Evolutionary conservation across 2,797 vertebrate species (phyloP).

Genomic region (Alauda arvensis): DNA sequence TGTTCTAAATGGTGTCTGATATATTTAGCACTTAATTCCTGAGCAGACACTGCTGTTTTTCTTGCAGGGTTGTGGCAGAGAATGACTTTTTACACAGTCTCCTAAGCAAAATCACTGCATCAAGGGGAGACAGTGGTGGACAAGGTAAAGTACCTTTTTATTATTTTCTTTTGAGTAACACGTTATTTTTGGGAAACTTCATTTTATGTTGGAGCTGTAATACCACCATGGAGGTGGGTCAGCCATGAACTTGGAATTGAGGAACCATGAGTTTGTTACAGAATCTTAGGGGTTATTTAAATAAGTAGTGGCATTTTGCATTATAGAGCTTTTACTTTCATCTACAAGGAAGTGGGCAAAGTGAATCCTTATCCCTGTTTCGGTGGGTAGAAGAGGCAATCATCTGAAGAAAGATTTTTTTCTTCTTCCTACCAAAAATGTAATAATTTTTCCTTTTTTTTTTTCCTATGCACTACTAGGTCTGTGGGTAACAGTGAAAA

Average conservation of each 20-base stretch:
- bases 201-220: not conserved
- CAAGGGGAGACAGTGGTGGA: conserved; percentile 90
- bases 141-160: conserved; percentile 79
- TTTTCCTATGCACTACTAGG: conserved; percentile 63
- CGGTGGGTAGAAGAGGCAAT: not conserved
- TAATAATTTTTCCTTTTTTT: too few species aligned
- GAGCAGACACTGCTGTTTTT: not conserved
- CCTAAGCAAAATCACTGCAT: conserved; percentile 87
- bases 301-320: not conserved
- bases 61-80: conserved; percentile 83
- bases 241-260: not conserved
- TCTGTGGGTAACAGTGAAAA: conserved; percentile 96
- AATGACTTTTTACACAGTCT: conserved; percentile 92
- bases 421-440: not conserved
- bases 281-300: not conserved
- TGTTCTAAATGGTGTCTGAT: not conserved
- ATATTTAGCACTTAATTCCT: not conserved
- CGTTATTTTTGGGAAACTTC: fast-evolving
- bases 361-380: not conserved
- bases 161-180: not conserved
- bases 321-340: not conserved
- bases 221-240: not conserved
- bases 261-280: not conserved
- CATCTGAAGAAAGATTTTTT: not conserved
- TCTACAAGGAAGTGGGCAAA: not conserved